Evolutionary conservation across 2,113 vertebrate genomes (phyloP), one percentile per base, ranked within the genome.

Genomic region (Amphilophus citrinellus): DNA sequence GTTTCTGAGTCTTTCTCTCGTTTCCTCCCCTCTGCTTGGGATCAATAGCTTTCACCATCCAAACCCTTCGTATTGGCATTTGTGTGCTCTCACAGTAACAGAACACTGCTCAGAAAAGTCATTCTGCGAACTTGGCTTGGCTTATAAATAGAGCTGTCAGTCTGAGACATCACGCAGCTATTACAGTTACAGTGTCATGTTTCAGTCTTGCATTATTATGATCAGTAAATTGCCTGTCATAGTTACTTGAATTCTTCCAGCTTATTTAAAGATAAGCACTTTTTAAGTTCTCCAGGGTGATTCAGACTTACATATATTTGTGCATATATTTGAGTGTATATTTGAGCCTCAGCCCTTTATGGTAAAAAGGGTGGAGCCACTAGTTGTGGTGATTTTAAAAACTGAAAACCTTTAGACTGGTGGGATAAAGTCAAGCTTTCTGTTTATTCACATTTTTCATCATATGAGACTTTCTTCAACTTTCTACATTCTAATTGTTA

Each of bases 131-230:
- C 56, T 88, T 73, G 47, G 83, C 80, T 14, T 0, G 8, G 27
- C 27, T 44, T 77, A 90, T 84, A 89, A 92, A 95, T 92, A 92
- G 88, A 93, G 85, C 73, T 84, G 91, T 93, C 93, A 92, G 61
- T 91, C 17, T 24, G 63, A 77, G 86, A 83, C 7, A 32, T 93
- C 84, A 82, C 78, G 18, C 9, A 61, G 71, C 83, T 80, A 30
- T 91, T 88, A 68, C 47, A 80, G 86, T 90, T 85, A 60, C 88
- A 71, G 93, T 86, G 82, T 93, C 86, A 59, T 84, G 87, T 95
- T 91, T 91, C 89, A 80, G 57, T 68, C 81, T 68, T 66, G 78
- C 84, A 79, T 90, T 88, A 88, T 81, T 87, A 8, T 60, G 81
- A 90, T 88, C 79, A 17, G 77, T 89, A 92, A 94, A 92, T 87